A percentile compares a stretch with the other conserved stretches of the same genome.
phyloP scores from a whole-genome alignment of 1,140 invertebrate genomes.

The Penaeus indicus region DNA sequence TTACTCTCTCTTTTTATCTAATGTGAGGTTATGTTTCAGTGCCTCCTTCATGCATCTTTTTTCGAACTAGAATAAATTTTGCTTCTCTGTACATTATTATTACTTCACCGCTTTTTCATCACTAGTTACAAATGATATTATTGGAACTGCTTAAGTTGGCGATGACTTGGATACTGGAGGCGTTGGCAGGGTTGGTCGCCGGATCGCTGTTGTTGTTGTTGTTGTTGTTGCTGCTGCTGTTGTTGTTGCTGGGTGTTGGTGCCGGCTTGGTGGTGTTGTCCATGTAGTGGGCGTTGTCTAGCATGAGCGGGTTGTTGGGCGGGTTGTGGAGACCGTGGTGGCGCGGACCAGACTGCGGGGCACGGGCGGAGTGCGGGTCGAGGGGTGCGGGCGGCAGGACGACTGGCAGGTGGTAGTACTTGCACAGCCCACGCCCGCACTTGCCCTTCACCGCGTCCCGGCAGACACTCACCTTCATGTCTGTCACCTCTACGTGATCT shows the following conservation, averaged over 20 bases:
- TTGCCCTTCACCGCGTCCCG: conserved; percentile 92
- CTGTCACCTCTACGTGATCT: conserved; percentile 95
- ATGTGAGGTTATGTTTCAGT: conserved; percentile 4
- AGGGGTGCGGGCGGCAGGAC: conserved; percentile 81
- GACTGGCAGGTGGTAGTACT: conserved; percentile 93
- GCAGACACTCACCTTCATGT: conserved; percentile 92
- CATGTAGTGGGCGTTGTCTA: conserved; percentile 56
- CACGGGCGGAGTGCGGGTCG: conserved; percentile 58
- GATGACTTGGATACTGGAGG: conserved; percentile 54
- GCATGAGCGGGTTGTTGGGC: conserved; percentile 54
- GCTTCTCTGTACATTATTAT: background rate
- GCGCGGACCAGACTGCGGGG: conserved; percentile 65
- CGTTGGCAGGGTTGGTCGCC: conserved; percentile 10
- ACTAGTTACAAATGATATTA: conserved; percentile 57
- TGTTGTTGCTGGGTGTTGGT: conserved; percentile 54
- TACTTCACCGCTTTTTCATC: background rate
- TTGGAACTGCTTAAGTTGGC: conserved; percentile 49
- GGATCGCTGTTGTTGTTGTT: background rate
- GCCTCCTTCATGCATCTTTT: background rate
- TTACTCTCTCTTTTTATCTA: background rate
- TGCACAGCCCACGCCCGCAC: conserved; percentile 89
- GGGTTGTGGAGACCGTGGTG: conserved; percentile 56
- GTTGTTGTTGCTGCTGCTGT: conserved; percentile 25
- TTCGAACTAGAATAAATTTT: background rate
- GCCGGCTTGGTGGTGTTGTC: conserved; percentile 70